Evolutionary conservation across 2,888 invertebrate genomes (phyloP).

Genomic region (Anagyrus pseudococci): DNA sequence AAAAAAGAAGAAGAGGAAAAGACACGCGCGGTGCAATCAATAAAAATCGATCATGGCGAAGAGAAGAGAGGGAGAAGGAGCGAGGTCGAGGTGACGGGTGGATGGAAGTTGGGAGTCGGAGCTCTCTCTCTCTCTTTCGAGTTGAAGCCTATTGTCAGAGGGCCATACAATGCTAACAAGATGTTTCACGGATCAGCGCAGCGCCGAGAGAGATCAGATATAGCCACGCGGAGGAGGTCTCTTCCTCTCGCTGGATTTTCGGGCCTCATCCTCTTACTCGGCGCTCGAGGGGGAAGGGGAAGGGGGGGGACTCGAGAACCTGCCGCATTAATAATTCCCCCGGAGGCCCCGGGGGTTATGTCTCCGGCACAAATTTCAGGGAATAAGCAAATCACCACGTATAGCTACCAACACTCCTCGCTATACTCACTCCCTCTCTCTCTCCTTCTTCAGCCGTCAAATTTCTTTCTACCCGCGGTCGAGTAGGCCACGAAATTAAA

Average conservation of each 20-base stretch:
- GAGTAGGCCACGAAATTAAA: conserved; percentile 30
- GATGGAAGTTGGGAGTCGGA: too few species aligned
- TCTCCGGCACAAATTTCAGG: conserved; percentile 43
- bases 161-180: conserved; percentile 51
- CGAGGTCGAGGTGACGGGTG: conserved; percentile 16
- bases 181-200: conserved; percentile 58
- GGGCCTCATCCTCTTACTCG: conserved; percentile 45
- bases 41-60: not conserved
- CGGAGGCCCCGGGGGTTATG: conserved; percentile 33
- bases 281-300: too few species aligned
- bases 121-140: not conserved
- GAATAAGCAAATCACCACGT: conserved; percentile 41
- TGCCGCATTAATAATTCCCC: conserved; percentile 55
- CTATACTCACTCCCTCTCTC: conserved; percentile 23
- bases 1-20: not conserved
- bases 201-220: conserved; percentile 53
- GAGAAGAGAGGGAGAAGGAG: not conserved
- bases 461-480: conserved; percentile 13
- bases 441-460: conserved; percentile 31
- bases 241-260: conserved; percentile 45
- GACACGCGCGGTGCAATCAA: not conserved
- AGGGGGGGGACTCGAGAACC: too few species aligned
- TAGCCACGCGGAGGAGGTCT: conserved; percentile 49
- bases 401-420: conserved; percentile 35
- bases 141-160: conserved; percentile 29